phyloP scores from a whole-genome alignment of 2,888 invertebrate species.

The Agriotes lineatus region DNA sequence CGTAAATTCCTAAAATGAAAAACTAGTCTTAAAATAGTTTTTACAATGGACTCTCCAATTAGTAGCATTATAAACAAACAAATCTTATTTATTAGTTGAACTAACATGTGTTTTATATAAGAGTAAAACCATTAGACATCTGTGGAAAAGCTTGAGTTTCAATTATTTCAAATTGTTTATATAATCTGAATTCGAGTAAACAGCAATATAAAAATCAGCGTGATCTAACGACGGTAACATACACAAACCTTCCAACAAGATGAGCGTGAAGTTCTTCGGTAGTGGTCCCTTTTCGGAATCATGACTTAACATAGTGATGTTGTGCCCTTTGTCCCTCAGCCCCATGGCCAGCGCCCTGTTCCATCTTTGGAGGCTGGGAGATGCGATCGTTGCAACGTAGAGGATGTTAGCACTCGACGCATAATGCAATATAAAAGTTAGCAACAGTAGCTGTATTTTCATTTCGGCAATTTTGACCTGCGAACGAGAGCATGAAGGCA shows the following conservation, averaged over 20 bases:
- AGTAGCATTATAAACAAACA: too few relatives aligned
- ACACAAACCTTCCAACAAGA: constrained; percentile 45
- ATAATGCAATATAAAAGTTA: constrained; percentile 26
- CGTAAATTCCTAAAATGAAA: constrained; percentile 41
- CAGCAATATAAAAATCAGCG: neutral
- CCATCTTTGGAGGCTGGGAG: constrained; percentile 47
- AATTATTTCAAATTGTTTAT: too few relatives aligned
- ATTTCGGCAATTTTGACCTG: constrained; percentile 16
- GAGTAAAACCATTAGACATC: too few relatives aligned
- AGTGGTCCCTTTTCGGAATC: constrained; percentile 40
- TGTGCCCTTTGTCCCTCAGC: constrained; percentile 42
- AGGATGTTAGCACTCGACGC: constrained; percentile 44
- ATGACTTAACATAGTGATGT: constrained; percentile 46
- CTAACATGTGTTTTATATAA: too few relatives aligned
- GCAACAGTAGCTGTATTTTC: constrained; percentile 22
- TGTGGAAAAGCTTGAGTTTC: neutral
- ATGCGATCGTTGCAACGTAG: constrained; percentile 42
- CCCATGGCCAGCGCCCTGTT: constrained; percentile 43
- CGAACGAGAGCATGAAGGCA: constrained; percentile 14
- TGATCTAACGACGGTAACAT: neutral
- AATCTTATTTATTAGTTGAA: too few relatives aligned
- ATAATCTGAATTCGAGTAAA: neutral
- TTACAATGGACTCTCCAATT: neutral
- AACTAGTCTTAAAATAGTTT: neutral
- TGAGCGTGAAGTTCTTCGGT: constrained; percentile 40